phyloP scores from a whole-genome alignment of 23 tunicate species.

The Oikopleura albicans region DNA sequence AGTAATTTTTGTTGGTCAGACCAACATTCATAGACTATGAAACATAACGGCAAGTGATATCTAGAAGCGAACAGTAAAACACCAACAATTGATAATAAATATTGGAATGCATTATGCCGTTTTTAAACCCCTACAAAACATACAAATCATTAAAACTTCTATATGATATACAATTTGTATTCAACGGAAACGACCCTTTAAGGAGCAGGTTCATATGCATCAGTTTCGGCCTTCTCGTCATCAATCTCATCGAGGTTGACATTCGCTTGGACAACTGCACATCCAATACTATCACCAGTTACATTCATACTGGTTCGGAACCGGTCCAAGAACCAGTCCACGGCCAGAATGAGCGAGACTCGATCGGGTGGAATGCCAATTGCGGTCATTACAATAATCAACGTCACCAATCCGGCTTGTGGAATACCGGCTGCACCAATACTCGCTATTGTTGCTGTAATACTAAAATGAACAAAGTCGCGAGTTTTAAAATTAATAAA shows the following conservation, averaged over 20 bases:
- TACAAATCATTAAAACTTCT: too few species aligned
- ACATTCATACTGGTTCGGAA: constrained; percentile 2
- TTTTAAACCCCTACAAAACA: too few species aligned
- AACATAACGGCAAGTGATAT: too few species aligned
- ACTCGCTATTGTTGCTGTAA: constrained; percentile 83
- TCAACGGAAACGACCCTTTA: too few species aligned
- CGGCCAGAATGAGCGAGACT: constrained; percentile 53
- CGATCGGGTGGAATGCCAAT: constrained; percentile 83
- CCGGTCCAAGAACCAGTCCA: constrained; percentile 51
- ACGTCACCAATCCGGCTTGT: constrained; percentile 81
- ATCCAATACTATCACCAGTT: not conserved
- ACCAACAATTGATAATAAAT: too few species aligned
- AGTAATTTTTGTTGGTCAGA: too few species aligned
- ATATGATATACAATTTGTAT: too few species aligned
- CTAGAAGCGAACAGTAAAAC: too few species aligned
- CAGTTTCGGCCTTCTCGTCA: too few species aligned
- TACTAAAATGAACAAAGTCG: constrained; percentile 26
- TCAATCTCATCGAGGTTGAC: not conserved
- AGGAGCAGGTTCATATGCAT: too few species aligned
- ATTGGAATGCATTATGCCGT: too few species aligned
- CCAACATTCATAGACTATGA: too few species aligned
- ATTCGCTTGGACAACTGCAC: not conserved
- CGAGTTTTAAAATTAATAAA: not conserved
- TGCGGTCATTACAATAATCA: constrained; percentile 70
- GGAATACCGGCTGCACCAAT: constrained; percentile 98